Evolutionary conservation across 2,888 invertebrate genomes (phyloP).

Genomic region (Seira ritae): DNA sequence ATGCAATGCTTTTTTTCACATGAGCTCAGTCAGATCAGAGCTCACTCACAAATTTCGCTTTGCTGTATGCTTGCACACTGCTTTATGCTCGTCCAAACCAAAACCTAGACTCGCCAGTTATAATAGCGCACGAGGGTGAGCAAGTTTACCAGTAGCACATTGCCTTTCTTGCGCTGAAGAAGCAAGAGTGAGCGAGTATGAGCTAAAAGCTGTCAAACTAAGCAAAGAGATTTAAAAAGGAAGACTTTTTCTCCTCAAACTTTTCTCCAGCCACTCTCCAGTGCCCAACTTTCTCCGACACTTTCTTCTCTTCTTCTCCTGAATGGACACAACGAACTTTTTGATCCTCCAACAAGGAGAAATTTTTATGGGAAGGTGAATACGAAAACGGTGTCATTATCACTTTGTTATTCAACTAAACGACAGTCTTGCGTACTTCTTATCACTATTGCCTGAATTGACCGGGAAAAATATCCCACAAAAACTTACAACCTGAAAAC

Average conservation of each 20-base stretch:
- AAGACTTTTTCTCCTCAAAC: background rate
- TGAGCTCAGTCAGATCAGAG: no score
- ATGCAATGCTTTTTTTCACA: background rate
- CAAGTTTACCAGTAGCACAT: conserved; percentile 62
- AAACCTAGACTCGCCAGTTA: conserved; percentile 13
- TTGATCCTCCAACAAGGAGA: background rate
- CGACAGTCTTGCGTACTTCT: background rate
- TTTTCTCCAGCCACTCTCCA: background rate
- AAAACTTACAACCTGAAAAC: background rate
- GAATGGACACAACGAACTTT: background rate
- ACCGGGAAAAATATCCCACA: background rate
- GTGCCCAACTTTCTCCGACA: background rate
- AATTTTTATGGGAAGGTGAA: conserved; percentile 28
- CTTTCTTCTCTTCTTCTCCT: background rate
- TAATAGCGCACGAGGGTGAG: conserved; percentile 35
- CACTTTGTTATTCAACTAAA: conserved; percentile 15
- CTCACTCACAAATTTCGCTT: no score
- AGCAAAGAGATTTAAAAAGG: background rate
- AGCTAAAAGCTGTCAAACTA: conserved; percentile 10
- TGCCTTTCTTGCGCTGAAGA: conserved; percentile 62
- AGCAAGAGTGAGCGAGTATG: conserved; percentile 32
- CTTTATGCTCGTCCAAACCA: background rate
- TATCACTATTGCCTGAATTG: background rate
- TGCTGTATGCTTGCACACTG: background rate
- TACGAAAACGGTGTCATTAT: conserved; percentile 54